Conservation (phyloP, 2,797 vertebrate genomes). For the Erethizon dorsatum region DNA sequence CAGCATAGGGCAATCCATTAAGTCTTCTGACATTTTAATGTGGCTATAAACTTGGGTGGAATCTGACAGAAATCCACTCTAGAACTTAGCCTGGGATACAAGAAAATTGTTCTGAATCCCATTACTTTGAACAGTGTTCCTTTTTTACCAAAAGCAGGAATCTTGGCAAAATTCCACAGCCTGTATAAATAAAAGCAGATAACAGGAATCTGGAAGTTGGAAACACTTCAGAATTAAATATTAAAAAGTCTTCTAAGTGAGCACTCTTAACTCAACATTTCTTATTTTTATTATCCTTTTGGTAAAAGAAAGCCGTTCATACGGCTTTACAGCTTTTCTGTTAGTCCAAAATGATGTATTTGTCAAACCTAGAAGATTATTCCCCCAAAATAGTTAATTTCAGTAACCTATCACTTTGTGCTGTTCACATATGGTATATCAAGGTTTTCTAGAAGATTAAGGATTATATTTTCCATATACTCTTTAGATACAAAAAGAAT, state of each 20-base stretch:
- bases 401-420: neutral
- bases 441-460: neutral
- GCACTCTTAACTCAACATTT: neutral
- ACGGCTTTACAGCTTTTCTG: neutral
- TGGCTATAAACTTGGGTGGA: conserved; percentile 45
- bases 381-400: conserved; percentile 55
- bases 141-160: neutral
- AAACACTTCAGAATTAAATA: conserved; percentile 68
- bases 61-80: conserved; percentile 45
- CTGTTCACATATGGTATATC: neutral
- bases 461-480: conserved; percentile 6
- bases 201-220: neutral
- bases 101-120: conserved; percentile 63
- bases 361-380: neutral
- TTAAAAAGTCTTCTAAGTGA: conserved; percentile 12
- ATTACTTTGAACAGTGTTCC: conserved; percentile 41
- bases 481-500: conserved; percentile 57
- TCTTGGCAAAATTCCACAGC: neutral
- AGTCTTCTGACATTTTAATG: conserved; percentile 67
- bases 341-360: conserved; percentile 9
- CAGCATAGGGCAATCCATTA: neutral
- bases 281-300: conserved; percentile 9
- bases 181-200: conserved; percentile 57
- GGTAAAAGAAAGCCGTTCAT: conserved; percentile 17
- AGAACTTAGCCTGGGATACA: conserved; percentile 56